Evolutionary conservation across 2,888 invertebrate species (phyloP), one percentile per base, ranked within the genome.

Genomic region (Metalampra italica): DNA sequence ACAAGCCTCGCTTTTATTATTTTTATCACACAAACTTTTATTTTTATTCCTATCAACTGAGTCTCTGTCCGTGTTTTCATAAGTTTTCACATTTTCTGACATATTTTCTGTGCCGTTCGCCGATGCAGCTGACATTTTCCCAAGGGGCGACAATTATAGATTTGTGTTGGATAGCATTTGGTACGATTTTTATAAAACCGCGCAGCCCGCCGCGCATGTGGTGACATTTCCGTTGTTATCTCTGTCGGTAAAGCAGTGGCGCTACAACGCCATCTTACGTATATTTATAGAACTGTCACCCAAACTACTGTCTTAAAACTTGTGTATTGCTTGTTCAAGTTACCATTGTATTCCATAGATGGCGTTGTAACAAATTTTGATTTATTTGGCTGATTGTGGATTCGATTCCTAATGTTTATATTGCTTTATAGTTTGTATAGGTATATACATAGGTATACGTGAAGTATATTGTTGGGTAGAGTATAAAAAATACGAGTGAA

Each of bases 201-300:
- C 88, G 88, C 89, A 89, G 72, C 62, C 74, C 73, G 81, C 77
- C 85, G 88, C 88, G 89, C 89, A 89, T 82, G 67, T 73, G 50
- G 53, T 76, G 79, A 78, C 76, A 71, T 58, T n/a, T n/a, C 36
- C n/a, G 32, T 32, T 32, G 7, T n/a, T 5, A 36, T 7, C 56
- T 51, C 43, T 22, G 76, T 79, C 68, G 82, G 59, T 81, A 74
- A 72, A 78, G 54, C 69, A 81, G 77, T 14, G 11, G 8, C 30
- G 50, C 3, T 13, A 5, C 1, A 65, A 62, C 66, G 80, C 65
- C 81, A 74, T 76, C 75, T 74, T n/a, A n/a, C 9, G 46, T 32
- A 34, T 9, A 1, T 32, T 0, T 3, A 7, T 29, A 46, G 2
- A 4, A 32, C 32, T 32, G 1, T 5, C 22, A 22, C 22, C 2